Evolutionary conservation across 2,888 invertebrate species (phyloP).

Genomic region (Zootermopsis nevadensis): DNA sequence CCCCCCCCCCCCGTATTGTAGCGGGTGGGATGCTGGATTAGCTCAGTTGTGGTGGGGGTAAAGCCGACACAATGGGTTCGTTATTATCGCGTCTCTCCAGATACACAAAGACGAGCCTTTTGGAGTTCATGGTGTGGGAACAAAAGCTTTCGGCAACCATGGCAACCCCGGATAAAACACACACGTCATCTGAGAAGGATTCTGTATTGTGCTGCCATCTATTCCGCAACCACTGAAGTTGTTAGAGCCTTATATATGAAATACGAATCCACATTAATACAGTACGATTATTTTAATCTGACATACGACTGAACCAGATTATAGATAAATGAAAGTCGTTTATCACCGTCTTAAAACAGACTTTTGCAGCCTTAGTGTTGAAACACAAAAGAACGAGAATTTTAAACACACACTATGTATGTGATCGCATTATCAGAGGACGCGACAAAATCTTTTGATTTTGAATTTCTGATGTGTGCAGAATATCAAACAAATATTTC

Average conservation of each 20-base stretch:
- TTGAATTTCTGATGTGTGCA: too few species aligned
- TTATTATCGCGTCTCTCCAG: constrained; percentile 47
- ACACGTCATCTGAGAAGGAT: neutral
- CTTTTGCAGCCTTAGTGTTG: too few species aligned
- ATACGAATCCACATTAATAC: neutral
- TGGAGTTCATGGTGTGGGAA: neutral
- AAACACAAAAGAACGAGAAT: too few species aligned
- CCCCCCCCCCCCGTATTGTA: constrained; percentile 51
- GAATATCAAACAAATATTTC: too few species aligned
- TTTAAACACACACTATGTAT: too few species aligned
- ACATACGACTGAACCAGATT: too few species aligned
- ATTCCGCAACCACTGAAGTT: neutral
- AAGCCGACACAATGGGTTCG: constrained; percentile 43
- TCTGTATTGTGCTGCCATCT: constrained; percentile 44
- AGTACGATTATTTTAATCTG: too few species aligned
- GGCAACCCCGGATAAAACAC: constrained; percentile 20
- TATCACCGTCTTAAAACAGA: too few species aligned
- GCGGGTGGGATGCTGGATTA: constrained; percentile 24
- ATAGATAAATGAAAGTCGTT: too few species aligned
- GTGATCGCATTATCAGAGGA: too few species aligned
- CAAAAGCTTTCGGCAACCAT: constrained; percentile 32
- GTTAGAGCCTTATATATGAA: neutral
- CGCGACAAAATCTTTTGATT: too few species aligned
- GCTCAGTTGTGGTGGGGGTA: constrained; percentile 9
- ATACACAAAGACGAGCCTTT: constrained; percentile 1